Base-by-base conservation (phyloP, 2,888 invertebrate species). In the Resseliella maxima region DNA sequence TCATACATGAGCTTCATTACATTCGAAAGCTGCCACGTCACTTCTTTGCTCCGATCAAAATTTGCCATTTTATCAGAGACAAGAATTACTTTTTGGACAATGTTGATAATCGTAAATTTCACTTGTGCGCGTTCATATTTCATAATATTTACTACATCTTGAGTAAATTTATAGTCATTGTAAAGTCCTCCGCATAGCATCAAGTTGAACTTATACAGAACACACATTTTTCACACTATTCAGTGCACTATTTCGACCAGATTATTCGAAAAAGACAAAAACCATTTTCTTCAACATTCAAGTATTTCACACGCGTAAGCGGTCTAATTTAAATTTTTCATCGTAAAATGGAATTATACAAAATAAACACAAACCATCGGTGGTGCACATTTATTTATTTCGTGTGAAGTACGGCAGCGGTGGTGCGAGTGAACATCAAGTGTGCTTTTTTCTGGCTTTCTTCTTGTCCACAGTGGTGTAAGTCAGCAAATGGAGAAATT, bases 311-410 rank as follows among this genome's bases (percentile, higher is more conserved):
- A 72, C 72, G 72, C 72, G 35, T 72, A 72, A 72, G 72, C 72
- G 72, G 72, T 72, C 85, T 85, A 85, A 85, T 85, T 85, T 85
- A 85, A 85, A 85, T 85, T 85, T 85, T 85, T 85, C 85, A 45
- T 85, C 45, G 27, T 85, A 85, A 36, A 85, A 45, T 85, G 27
- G 36, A 45, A 45, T 45, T 45, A 45, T 85, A 85, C 45, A 85
- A 41, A 85, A 45, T 45, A 27, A 85, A 45, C 27, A 41, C 36
- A 83, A 36, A 18, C n/a, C 83, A 83, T 83, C 83, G 83, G 36
- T 41, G 83, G 36, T 41, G 41, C 41, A 83, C 38, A 24, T 83
- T 83, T 83, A 41, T 83, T 83, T 83, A 83, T 83, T 83, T 83
- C 36, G 72, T 72, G 72, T 72, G 72, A 72, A 72, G 72, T 72